Evolutionary conservation across 2,113 vertebrate species (phyloP).

Genomic region (Pelodiscus sinensis): DNA sequence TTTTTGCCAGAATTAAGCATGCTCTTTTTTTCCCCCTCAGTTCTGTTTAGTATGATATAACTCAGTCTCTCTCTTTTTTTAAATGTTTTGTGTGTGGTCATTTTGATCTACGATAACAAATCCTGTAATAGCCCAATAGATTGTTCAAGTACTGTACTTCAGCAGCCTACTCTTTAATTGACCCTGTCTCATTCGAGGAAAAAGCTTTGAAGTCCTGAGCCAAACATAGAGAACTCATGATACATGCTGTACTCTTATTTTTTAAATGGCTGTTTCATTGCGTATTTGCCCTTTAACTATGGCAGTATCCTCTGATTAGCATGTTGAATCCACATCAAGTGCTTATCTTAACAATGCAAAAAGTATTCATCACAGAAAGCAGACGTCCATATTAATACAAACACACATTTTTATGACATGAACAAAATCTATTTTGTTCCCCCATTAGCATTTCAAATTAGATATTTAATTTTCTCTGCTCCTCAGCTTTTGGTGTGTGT

Average conservation of each 20-base stretch:
- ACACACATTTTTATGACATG: background rate
- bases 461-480: background rate
- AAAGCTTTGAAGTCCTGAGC: background rate
- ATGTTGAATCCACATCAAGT: background rate
- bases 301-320: background rate
- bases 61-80: background rate
- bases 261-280: background rate
- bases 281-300: background rate
- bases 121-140: background rate
- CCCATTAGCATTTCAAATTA: background rate
- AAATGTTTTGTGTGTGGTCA: background rate
- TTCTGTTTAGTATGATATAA: background rate
- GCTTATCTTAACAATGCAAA: background rate
- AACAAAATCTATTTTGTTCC: background rate
- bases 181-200: background rate
- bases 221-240: background rate
- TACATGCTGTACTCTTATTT: background rate
- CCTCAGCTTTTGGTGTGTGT: background rate
- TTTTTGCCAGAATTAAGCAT: background rate
- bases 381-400: background rate
- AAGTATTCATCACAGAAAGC: background rate
- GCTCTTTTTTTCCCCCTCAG: background rate
- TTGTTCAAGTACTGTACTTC: background rate
- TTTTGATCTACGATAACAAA: background rate
- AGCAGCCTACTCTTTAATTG: background rate